Evolutionary conservation across 2,797 vertebrate genomes (phyloP), one percentile per base, ranked within the genome.

Genomic region (Dendrocincla fuliginosa): DNA sequence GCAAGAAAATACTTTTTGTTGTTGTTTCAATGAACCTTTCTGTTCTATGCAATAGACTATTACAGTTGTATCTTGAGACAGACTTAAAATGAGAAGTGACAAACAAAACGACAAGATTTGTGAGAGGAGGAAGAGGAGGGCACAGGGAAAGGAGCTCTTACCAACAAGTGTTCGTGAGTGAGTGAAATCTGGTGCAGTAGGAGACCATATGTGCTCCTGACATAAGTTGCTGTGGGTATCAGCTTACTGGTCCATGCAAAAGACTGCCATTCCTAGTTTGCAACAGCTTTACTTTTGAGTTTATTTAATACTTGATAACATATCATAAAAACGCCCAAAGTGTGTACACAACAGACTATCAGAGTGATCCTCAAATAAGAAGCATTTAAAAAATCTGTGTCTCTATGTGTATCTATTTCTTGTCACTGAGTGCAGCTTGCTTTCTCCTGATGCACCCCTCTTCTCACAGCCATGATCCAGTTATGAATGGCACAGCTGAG

Each of bases 201-300:
- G 33, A 84, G 59, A 86, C 61, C 88, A 67, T 73, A 65, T 90
- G 92, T 90, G 84, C 63, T 90, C 85, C 59, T 84, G 79, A 63
- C 55, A 49, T 73, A 16, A 8, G 23, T 4, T 41, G 50, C 46
- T 71, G 78, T 70, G 70, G 75, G 60, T 60, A 47, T 80, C 75
- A 87, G 39, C 65, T 77, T 65, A 57, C 53, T 46, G 76, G 74
- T 46, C 83, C 25, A 9, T 35, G 87, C 50, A 61, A 50, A 78
- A 73, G 35, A 47, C 42, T 75, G 65, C 79, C 84, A 49, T 76
- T 90, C 69, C 14, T 15, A 91, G 56, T 28, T 55, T 78, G 55
- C 50, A 86, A 69, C 53, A 76, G 68, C 32, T 76, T 64, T 37
- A 76, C 80, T 59, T 42, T 17, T 4, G 16, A 56, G 49, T 60